Conservation (phyloP, 2,113 vertebrate genomes). For the Planiliza haematocheilus region DNA sequence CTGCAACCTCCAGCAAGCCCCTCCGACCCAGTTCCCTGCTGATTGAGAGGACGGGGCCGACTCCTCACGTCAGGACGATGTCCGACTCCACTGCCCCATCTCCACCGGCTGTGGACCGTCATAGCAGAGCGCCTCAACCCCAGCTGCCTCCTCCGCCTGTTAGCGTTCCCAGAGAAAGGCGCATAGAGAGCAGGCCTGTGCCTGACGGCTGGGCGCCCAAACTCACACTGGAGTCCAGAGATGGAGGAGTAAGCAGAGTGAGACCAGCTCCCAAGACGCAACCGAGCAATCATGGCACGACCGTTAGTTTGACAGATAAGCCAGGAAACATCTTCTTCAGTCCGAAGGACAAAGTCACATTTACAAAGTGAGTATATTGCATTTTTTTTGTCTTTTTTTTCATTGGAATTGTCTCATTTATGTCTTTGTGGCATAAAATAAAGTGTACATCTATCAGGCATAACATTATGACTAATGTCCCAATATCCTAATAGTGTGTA, state of each 20-base stretch:
- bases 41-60: slow-evolving; percentile 45
- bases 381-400: neutral
- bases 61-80: slow-evolving; percentile 72
- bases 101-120: slow-evolving; percentile 10
- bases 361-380: slow-evolving; percentile 86
- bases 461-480: too few species aligned
- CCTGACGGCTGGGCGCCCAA: slow-evolving; percentile 84
- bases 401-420: neutral
- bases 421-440: neutral
- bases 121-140: slow-evolving; percentile 61
- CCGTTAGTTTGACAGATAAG: slow-evolving; percentile 77
- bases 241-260: slow-evolving; percentile 75
- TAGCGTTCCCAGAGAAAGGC: slow-evolving; percentile 75
- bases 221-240: slow-evolving; percentile 81
- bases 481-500: too few species aligned
- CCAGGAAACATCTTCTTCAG: slow-evolving; percentile 88
- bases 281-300: slow-evolving; percentile 63
- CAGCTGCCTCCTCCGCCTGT: slow-evolving; percentile 69
- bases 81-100: slow-evolving; percentile 66
- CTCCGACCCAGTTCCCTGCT: slow-evolving; percentile 69
- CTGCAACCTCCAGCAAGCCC: slow-evolving; percentile 68
- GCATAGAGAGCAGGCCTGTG: slow-evolving; percentile 62
- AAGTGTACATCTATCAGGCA: neutral
- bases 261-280: slow-evolving; percentile 72
- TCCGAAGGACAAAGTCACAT: slow-evolving; percentile 86